Conservation (phyloP, 2,113 vertebrate species). For the Polypterus bichir region DNA sequence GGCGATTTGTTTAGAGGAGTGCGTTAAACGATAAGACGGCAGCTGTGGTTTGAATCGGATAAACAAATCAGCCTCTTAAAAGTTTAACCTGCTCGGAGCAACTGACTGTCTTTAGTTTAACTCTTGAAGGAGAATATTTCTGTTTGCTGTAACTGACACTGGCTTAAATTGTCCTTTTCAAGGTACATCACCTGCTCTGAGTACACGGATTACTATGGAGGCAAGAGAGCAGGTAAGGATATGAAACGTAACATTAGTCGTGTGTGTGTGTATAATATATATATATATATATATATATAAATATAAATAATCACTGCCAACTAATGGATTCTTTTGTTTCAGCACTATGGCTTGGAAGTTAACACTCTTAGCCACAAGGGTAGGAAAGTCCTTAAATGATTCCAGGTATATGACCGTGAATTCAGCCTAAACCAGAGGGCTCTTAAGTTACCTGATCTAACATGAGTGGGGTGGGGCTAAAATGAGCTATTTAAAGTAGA, state of each 20-base stretch:
- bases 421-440: background rate
- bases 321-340: background rate
- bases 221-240: slow-evolving; percentile 69
- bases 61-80: too few species aligned
- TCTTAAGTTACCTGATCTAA: too few species aligned
- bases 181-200: slow-evolving; percentile 96
- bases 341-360: background rate
- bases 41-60: too few species aligned
- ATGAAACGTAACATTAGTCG: background rate
- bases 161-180: slow-evolving; percentile 8
- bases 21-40: too few species aligned
- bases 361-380: background rate
- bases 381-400: background rate
- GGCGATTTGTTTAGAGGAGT: too few species aligned
- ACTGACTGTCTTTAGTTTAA: background rate
- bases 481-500: too few species aligned
- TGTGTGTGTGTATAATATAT: too few species aligned
- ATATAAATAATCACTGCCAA: background rate
- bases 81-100: too few species aligned
- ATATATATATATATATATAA: too few species aligned
- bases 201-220: slow-evolving; percentile 88
- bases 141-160: background rate
- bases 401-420: background rate
- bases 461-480: too few species aligned
- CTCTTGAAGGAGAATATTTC: background rate